These are phyloP conservation scores for Bos indicus DNA, from an alignment of 2,113 vertebrate species.

Conservation along the genomic window DNA sequence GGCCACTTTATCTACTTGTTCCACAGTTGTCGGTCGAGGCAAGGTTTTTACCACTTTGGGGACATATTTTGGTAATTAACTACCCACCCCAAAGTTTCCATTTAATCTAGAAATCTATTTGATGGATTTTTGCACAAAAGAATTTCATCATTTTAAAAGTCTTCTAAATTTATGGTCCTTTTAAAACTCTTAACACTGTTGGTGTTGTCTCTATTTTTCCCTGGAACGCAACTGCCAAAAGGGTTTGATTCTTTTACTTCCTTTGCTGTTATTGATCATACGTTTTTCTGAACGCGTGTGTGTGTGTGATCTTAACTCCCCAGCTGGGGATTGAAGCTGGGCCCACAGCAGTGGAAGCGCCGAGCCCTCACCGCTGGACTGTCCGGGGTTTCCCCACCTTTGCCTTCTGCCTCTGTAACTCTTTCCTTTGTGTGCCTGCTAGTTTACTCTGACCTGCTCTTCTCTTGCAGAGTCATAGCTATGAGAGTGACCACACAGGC, in stretches of 20 bases:
- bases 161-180: not conserved
- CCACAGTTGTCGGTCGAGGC: not conserved
- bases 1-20: not conserved
- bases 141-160: not conserved
- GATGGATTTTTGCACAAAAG: not conserved
- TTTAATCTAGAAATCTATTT: not conserved
- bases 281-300: too few relatives aligned
- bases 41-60: not conserved
- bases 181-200: not conserved
- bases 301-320: not conserved
- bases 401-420: not conserved
- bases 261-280: not conserved
- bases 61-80: not conserved
- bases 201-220: not conserved
- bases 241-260: not conserved
- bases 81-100: not conserved
- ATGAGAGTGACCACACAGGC: not conserved
- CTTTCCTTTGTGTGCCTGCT: not conserved
- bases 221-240: not conserved
- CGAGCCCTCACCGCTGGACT: not conserved
- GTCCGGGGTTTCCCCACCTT: accelerated
- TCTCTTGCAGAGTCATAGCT: not conserved
- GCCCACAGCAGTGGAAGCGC: not conserved
- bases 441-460: not conserved
- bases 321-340: not conserved